Evolutionary conservation across 2,113 vertebrate species (phyloP).

Genomic region (Corydoras sp.): DNA sequence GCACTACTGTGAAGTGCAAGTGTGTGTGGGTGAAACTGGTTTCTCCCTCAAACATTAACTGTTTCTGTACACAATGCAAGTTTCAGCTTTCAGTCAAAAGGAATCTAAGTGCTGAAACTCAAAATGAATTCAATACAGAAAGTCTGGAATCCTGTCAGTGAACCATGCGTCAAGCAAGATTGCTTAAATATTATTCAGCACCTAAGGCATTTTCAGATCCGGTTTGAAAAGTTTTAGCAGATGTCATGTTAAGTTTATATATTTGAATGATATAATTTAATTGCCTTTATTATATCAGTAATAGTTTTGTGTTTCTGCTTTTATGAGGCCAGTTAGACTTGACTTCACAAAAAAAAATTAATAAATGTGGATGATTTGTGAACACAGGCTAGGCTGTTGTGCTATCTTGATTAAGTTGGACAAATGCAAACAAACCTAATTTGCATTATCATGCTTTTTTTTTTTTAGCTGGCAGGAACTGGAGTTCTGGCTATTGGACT

Average conservation of each 20-base stretch:
- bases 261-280: background rate
- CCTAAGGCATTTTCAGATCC: background rate
- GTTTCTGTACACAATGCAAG: background rate
- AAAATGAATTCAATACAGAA: background rate
- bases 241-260: too few relatives aligned
- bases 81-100: background rate
- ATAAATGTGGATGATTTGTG: background rate
- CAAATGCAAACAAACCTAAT: constrained; percentile 10
- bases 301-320: background rate
- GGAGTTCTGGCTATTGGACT: constrained; percentile 83
- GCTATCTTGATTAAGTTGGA: background rate
- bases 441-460: constrained; percentile 25
- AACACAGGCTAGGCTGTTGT: background rate
- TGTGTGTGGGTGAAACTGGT: too few relatives aligned
- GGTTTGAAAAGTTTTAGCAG: background rate
- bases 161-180: background rate
- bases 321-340: too few relatives aligned
- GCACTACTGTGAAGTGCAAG: too few relatives aligned
- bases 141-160: too few relatives aligned
- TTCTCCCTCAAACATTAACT: too few relatives aligned
- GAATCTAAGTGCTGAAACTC: background rate
- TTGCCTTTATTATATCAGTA: background rate
- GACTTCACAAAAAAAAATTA: background rate
- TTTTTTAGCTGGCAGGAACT: constrained; percentile 79
- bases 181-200: background rate